Percentiles rank a stretch among this genome's conserved stretches.
These are phyloP conservation scores for Esox lucius DNA, from an alignment of 2,797 vertebrate species.

Conservation along the genomic window DNA sequence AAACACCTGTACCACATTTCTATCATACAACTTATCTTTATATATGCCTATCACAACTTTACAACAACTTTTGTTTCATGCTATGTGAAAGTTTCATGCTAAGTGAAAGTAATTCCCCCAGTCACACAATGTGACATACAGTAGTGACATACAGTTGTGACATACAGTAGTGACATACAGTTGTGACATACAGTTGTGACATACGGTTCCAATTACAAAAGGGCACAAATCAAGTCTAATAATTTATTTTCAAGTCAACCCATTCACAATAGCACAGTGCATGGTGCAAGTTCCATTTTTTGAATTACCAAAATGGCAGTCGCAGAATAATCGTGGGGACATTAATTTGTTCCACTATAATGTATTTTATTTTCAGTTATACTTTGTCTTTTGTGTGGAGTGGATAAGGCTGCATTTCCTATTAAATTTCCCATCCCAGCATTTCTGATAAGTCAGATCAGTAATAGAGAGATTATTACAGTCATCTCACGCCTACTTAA, in stretches of 20 bases:
- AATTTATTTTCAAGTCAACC: neutral
- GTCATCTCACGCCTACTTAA: conserved; percentile 32
- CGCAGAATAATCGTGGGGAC: neutral
- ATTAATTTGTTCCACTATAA: neutral
- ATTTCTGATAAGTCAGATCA: conserved; percentile 43
- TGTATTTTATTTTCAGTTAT: conserved; percentile 23
- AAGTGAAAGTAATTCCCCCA: too few relatives aligned
- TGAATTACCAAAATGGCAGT: neutral
- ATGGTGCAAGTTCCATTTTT: neutral
- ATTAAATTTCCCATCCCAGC: conserved; percentile 44
- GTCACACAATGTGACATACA: neutral
- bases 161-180: too few relatives aligned
- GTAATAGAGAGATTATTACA: conserved; percentile 42
- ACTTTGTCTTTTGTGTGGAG: conserved; percentile 17
- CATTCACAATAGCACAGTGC: neutral
- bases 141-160: too few relatives aligned
- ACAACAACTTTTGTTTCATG: too few relatives aligned
- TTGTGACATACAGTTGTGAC: neutral
- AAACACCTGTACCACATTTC: neutral
- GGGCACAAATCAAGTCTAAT: neutral
- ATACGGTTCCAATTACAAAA: neutral
- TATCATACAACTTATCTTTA: neutral
- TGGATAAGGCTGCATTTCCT: conserved; percentile 11
- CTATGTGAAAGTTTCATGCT: too few relatives aligned
- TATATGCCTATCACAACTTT: too few relatives aligned